These are phyloP conservation scores for Drosophila trapezifrons DNA, from an alignment of 1,140 invertebrate genomes.

Conservation along the genomic window DNA sequence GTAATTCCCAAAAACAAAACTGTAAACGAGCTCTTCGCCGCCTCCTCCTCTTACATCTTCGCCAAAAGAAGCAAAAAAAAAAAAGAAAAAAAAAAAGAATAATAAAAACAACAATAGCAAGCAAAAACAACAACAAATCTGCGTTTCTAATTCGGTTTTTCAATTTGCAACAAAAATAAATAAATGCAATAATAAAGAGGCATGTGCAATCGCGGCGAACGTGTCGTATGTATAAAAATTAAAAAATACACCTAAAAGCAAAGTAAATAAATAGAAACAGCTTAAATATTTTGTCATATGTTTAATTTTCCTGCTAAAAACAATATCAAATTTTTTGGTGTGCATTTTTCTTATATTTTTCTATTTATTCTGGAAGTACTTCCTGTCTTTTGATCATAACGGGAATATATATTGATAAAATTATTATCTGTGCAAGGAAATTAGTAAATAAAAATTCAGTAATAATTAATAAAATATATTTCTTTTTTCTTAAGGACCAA, in stretches of 20 bases:
- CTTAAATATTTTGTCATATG: slow-evolving; percentile 9
- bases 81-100: background rate
- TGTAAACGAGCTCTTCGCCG: slow-evolving; percentile 66
- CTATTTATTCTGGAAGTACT: slow-evolving; percentile 23
- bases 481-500: slow-evolving; percentile 39
- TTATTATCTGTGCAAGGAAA: background rate
- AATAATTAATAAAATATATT: background rate
- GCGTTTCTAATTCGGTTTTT: slow-evolving; percentile 37
- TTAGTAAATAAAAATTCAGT: too few relatives aligned
- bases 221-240: slow-evolving; percentile 36
- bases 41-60: slow-evolving; percentile 3
- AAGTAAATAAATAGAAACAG: slow-evolving; percentile 2
- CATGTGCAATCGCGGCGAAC: slow-evolving; percentile 64
- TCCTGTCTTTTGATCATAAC: slow-evolving; percentile 26
- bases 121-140: slow-evolving; percentile 5
- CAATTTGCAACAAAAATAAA: slow-evolving; percentile 14
- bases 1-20: slow-evolving; percentile 57
- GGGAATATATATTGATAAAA: slow-evolving; percentile 10
- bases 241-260: background rate
- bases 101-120: slow-evolving; percentile 17
- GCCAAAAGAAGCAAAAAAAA: slow-evolving; percentile 17
- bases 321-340: slow-evolving; percentile 40
- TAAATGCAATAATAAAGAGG: slow-evolving; percentile 4
- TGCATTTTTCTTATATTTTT: slow-evolving; percentile 35
- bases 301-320: background rate